These are phyloP conservation scores for Meloidogyne hapla DNA, from an alignment of 1,140 invertebrate genomes.

Conservation along the genomic window DNA sequence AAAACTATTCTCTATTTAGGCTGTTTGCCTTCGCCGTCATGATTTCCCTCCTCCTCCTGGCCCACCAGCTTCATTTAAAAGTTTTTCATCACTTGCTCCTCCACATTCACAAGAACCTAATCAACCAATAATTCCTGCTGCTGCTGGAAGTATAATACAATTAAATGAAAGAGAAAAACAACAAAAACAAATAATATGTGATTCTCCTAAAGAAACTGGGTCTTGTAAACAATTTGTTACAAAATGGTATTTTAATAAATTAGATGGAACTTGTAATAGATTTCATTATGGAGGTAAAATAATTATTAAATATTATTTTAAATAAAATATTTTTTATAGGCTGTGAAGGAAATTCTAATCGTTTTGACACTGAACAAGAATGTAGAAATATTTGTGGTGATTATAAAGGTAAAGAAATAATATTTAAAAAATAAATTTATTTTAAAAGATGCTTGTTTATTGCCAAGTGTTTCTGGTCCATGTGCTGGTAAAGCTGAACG, in stretches of 20 bases:
- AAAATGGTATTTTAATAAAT: constrained; percentile 71
- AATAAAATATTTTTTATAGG: constrained; percentile 57
- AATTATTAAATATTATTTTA: constrained; percentile 69
- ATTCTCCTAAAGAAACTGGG: constrained; percentile 74
- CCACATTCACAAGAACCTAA: constrained; percentile 8
- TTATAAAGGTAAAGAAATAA: constrained; percentile 51
- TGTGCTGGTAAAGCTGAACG: constrained; percentile 72
- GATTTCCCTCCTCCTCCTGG: constrained; percentile 8
- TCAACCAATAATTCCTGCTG: constrained; percentile 12
- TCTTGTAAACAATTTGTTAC: constrained; percentile 79
- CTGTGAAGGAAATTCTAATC: constrained; percentile 66
- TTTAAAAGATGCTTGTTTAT: constrained; percentile 72
- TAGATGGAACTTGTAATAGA: constrained; percentile 80
- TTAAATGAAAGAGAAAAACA: constrained; percentile 10
- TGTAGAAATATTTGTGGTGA: constrained; percentile 76
- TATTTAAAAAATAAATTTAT: constrained; percentile 26
- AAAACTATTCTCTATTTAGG: not conserved
- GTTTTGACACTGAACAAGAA: constrained; percentile 73
- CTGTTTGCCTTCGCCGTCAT: constrained; percentile 15
- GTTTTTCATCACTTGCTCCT: constrained; percentile 28
- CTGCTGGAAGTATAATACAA: constrained; percentile 13
- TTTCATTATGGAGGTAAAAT: constrained; percentile 94
- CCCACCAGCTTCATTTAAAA: not conserved
- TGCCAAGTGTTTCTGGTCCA: constrained; percentile 78
- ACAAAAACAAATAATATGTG: constrained; percentile 38